These are phyloP conservation scores for Gopherus evgoodei DNA, from an alignment of 2,113 vertebrate species.

Conservation along the genomic window DNA sequence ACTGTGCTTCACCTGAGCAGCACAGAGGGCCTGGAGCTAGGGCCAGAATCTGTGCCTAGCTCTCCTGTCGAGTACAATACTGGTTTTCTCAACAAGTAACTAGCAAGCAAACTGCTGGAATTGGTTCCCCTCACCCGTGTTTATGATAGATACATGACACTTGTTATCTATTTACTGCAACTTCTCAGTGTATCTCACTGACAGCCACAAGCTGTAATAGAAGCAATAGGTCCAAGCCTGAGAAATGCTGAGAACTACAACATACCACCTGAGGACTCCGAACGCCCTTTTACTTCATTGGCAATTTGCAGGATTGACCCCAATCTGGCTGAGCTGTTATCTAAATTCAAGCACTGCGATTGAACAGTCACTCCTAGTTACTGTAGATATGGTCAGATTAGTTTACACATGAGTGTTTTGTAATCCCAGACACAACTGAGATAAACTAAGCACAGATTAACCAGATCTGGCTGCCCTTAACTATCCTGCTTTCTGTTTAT, in stretches of 20 bases:
- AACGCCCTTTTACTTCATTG: not conserved
- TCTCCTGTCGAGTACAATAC: not conserved
- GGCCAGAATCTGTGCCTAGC: not conserved
- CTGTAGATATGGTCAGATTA: not conserved
- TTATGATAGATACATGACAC: not conserved
- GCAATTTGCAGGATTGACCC: not conserved
- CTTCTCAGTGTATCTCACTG: not conserved
- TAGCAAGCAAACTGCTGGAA: not conserved
- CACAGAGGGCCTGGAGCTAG: not conserved
- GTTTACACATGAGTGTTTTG: not conserved
- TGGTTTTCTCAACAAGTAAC: not conserved
- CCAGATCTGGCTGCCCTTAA: conserved; percentile 40
- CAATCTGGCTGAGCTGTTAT: not conserved
- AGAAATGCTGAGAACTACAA: not conserved
- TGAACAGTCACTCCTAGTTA: conserved; percentile 25
- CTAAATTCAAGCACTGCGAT: not conserved
- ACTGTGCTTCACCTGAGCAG: not conserved
- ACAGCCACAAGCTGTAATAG: not conserved
- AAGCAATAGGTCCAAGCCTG: not conserved
- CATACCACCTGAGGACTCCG: not conserved
- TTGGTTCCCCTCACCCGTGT: not conserved
- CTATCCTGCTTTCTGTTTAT: accelerated
- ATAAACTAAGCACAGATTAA: conserved; percentile 64
- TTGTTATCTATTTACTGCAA: not conserved
- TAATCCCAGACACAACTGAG: conserved; percentile 25